Evolutionary conservation across 1,140 invertebrate genomes (phyloP).

Genomic region (Sarcophaga bullata): DNA sequence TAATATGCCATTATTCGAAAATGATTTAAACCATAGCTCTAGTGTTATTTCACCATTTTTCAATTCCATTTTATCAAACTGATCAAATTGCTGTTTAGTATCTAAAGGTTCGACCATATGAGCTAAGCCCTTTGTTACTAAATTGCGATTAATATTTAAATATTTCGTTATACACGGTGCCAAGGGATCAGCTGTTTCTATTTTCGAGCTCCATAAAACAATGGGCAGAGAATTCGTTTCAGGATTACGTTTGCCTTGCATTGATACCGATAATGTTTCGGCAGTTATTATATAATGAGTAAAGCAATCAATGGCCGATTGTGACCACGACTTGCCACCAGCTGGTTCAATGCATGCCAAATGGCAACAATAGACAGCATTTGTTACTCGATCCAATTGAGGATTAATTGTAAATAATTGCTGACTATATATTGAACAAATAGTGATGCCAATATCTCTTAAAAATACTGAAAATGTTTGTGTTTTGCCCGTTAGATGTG

Average conservation of each 20-base stretch:
- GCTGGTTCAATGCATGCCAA: constrained; percentile 50
- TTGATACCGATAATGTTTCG: constrained; percentile 43
- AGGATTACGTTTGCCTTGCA: constrained; percentile 43
- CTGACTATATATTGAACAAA: constrained; percentile 26
- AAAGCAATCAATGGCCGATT: constrained; percentile 49
- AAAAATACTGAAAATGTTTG: constrained; percentile 43
- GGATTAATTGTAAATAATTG: constrained; percentile 41
- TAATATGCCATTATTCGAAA: constrained; percentile 12
- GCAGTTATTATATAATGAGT: constrained; percentile 42
- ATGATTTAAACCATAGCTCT: constrained; percentile 43
- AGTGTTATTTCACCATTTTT: constrained; percentile 42
- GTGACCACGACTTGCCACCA: constrained; percentile 47
- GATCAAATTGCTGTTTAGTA: constrained; percentile 37
- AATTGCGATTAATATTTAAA: constrained; percentile 44
- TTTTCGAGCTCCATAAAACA: constrained; percentile 48
- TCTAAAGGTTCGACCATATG: constrained; percentile 38
- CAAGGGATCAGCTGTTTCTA: constrained; percentile 46
- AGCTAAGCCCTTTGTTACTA: constrained; percentile 43
- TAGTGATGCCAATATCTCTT: constrained; percentile 43
- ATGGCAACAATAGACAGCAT: constrained; percentile 48
- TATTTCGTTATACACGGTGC: constrained; percentile 42
- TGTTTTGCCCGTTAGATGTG: neutral
- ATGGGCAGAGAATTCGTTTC: constrained; percentile 48
- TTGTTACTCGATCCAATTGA: constrained; percentile 43
- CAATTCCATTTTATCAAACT: constrained; percentile 39